Base-by-base conservation (phyloP, 2,113 vertebrate species). In the Azemiops feae region DNA sequence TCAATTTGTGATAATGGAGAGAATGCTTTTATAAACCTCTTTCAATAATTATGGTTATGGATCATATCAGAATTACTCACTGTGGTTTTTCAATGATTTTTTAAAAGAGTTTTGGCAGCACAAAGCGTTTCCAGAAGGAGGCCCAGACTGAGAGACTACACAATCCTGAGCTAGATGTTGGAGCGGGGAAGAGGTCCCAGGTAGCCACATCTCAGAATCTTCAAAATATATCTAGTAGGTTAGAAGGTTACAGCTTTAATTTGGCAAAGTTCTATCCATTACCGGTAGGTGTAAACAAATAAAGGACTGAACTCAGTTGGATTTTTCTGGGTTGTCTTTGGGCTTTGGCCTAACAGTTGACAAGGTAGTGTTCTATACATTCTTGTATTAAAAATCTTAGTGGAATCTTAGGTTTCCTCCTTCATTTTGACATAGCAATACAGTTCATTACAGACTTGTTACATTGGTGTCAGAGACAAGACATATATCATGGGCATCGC, bases 401-500 rank as follows among this genome's bases (percentile, higher is more conserved):
- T 53, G 23, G 23, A 64, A 55, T 47, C 23, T 69, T 34, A 45
- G 87, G 60, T n/a, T 55, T 20, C 11, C 23, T 2, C 16, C 27
- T 55, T 89, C 52, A 45, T 55, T 39, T 54, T 54, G 34, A 81
- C 25, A 22, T 81, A 52, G 64, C 43, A 34, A 64, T 22, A 23
- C 88, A 60, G 88, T 45, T n/a, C 23, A 18, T 0, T 55, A 30
- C 92, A 87, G 94, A 94, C 93, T 85, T 93, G 88, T 74, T 16
- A n/a, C 5, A 0, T 92, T 25, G 93, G 93, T 93, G 54, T 90
- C 94, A 16, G 53, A 0, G 27, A 92, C 39, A 89, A 91, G 58
- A 89, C 86, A 6, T 10, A 25, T 91, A 47, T 91, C 53, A 45
- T 88, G 86, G 93, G 91, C 91, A 94, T 93, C 10, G 50, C 92